Evolutionary conservation across 1,140 invertebrate genomes (phyloP), one percentile per base, ranked within the genome.

Genomic region (Hypothenemus hampei): DNA sequence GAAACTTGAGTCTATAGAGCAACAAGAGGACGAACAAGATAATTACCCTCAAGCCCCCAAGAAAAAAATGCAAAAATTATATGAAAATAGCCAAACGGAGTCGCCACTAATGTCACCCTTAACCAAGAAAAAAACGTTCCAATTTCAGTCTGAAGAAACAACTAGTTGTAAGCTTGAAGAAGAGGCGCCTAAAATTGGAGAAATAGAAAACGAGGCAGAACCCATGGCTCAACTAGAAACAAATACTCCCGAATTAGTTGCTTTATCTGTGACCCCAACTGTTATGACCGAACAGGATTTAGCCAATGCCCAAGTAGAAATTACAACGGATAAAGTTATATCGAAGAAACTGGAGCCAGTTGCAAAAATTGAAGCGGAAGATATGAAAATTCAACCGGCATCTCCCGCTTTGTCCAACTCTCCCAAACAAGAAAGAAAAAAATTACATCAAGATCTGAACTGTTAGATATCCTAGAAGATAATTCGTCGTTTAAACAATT

Each of bases 271-370:
- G 16, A 67, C 68, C 49, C 59, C 69, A 22, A 71, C 68, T 1
- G 62, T 69, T 23, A 64, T 71, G n/a, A 62, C 68, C 6, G 66
- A 69, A 45, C 62, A 68, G 44, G 67, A 69, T 51, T 59, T 71
- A 31, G 65, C 63, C 3, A 66, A 71, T 22, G 61, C 63, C 8
- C 67, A 71, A 62, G 67, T 71, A 10, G 69, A 71, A 62, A 67
- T 71, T 15, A 65, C 69, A n/a, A 29, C 59, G 3, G 59, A 60
- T 13, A 54, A 57, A 31, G 58, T 62, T 37, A 55, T 60, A 53
- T 57, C 35, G 23, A 44, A 33, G n/a, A n/a, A n/a, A n/a, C n/a
- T n/a, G n/a, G n/a, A n/a, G n/a, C n/a, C n/a, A n/a, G n/a, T n/a
- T n/a, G n/a, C n/a, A n/a, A n/a, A n/a, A n/a, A n/a, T n/a, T n/a